Percentiles rank a stretch among this genome's conserved stretches.
These are phyloP conservation scores for Digitonthophagus gazella DNA, from an alignment of 2,888 invertebrate species.

Conservation along the genomic window DNA sequence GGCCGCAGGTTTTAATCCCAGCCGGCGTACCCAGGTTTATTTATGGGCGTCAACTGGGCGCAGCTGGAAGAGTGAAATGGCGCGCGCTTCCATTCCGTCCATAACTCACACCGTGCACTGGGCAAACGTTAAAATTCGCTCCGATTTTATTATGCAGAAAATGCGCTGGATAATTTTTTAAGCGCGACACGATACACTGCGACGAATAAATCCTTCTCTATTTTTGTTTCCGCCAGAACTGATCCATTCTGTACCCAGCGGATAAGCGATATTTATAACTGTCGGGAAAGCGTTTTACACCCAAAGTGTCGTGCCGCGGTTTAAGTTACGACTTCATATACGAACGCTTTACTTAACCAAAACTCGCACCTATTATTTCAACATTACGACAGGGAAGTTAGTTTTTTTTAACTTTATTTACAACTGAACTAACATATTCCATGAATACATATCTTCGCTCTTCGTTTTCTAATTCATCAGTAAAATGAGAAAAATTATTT, in stretches of 20 bases:
- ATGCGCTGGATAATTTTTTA: conserved; percentile 35
- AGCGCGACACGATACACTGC: conserved; percentile 18
- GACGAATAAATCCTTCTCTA: conserved; percentile 26
- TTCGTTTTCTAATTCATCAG: no score
- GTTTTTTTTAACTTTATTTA: no score
- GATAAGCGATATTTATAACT: neutral
- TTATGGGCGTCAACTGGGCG: conserved; percentile 39
- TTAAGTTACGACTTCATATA: neutral
- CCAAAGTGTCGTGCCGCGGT: neutral
- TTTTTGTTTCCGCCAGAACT: conserved; percentile 22
- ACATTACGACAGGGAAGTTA: neutral
- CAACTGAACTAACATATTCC: no score
- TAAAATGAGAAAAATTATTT: no score
- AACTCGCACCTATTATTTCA: neutral
- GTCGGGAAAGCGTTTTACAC: neutral
- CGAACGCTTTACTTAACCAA: neutral
- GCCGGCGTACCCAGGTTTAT: conserved; percentile 29
- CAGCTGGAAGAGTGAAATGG: conserved; percentile 37
- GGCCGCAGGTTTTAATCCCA: conserved; percentile 14
- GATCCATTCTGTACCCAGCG: neutral
- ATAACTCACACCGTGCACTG: conserved; percentile 35
- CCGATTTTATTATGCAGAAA: conserved; percentile 38
- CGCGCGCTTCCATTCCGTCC: conserved; percentile 32
- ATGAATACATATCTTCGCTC: no score
- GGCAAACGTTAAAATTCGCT: conserved; percentile 36